phyloP scores from a whole-genome alignment of 2,888 invertebrate species.

The Macrophya alboannulata region DNA sequence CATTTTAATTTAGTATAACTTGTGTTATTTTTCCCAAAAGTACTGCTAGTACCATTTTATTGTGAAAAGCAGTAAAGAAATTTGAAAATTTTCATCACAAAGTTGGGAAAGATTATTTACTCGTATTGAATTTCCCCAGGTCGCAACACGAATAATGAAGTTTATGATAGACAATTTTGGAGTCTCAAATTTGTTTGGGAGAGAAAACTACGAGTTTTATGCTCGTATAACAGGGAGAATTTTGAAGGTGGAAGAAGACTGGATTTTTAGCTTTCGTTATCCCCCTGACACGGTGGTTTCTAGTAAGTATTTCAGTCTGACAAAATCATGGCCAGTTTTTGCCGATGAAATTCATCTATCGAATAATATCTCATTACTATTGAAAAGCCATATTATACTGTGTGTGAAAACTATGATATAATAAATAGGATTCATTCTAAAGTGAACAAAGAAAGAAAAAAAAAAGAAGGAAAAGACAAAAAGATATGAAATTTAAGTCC shows the following conservation, averaged over 20 bases:
- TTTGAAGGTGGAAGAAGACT: constrained; percentile 95
- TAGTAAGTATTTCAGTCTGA: constrained; percentile 78
- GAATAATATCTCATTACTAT: background rate
- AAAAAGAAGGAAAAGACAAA: background rate
- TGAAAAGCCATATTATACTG: background rate
- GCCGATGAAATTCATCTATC: constrained; percentile 9
- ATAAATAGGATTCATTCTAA: background rate
- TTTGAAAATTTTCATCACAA: background rate
- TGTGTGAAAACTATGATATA: background rate
- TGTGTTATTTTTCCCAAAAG: background rate
- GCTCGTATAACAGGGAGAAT: constrained; percentile 96
- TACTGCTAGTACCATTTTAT: background rate
- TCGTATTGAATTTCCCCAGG: constrained; percentile 81
- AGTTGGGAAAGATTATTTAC: background rate
- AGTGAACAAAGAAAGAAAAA: background rate
- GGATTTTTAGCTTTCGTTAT: constrained; percentile 97
- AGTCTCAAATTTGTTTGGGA: constrained; percentile 96
- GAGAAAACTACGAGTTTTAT: constrained; percentile 97
- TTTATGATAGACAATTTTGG: constrained; percentile 99
- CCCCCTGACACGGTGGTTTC: constrained; percentile 86
- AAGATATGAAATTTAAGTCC: constrained; percentile 1
- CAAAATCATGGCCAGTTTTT: constrained; percentile 39
- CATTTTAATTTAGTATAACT: background rate
- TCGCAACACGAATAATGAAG: constrained; percentile 97
- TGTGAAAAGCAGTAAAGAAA: background rate